Evolutionary conservation across 2,797 vertebrate species (phyloP), one percentile per base, ranked within the genome.

Genomic region (Ammospiza maritima): DNA sequence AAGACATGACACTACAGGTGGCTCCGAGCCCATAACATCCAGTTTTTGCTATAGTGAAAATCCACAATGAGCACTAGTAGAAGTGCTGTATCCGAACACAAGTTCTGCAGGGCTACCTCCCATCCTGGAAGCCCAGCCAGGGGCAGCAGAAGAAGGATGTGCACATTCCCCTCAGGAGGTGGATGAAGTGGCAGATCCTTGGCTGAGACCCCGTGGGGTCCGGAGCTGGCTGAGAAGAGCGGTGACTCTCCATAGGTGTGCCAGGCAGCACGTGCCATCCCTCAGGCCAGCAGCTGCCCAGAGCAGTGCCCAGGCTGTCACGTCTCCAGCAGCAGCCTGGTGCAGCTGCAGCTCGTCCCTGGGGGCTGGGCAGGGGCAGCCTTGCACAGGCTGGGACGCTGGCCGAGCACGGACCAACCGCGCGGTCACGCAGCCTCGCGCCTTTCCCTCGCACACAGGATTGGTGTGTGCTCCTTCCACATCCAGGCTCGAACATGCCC

Each of bases 341-440:
- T 3, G 6, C 95, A 96, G 94, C 95, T 96, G 96, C 91, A 94
- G 89, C 61, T 82, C 0, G 0, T 51, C 64, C 57, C 4, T 2
- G 25, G 1, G 0, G 89, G 67, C 74, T 72, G 61, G 57, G 72
- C 86, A 67, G 87, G 4, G 8, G 40, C 87, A 93, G 87, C 96
- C 89, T 96, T 80, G 61, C 93, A 95, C 88, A 6, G 95, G 9
- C 82, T 96, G 91, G 79, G 94, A 94, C 54, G 6, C 56, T 3
- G 1, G 18, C 3, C 3, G 38, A 40, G 71, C 2, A 2, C 61
- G n/a, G 67, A 69, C 36, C 0, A 1, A 12, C 36, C 30, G 56
- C 56, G 1, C 0, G 13, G 26, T 67, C 84, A 82, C 5, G 1
- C 94, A 92, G 81, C 61, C 66, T 20, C n/a, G 19, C 3, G 22